These are phyloP conservation scores for Pachliopta kotzebuea DNA, from an alignment of 2,888 invertebrate genomes.

Conservation along the genomic window DNA sequence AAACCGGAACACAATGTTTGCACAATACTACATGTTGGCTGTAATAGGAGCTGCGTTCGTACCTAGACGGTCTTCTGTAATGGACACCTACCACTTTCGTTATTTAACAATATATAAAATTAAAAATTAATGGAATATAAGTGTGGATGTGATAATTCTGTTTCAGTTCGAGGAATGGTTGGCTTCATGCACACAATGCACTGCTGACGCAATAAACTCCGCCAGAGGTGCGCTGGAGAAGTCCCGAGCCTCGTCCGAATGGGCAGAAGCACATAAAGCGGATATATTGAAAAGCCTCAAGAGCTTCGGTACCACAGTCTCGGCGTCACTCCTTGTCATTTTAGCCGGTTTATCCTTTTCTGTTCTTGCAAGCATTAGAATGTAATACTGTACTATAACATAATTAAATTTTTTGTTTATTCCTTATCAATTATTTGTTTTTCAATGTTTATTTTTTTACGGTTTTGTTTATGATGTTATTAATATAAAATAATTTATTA, in stretches of 20 bases:
- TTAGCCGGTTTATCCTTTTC: constrained; percentile 24
- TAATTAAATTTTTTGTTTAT: neutral
- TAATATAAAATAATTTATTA: too few species aligned
- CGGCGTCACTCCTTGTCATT: constrained; percentile 41
- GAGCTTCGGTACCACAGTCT: constrained; percentile 36
- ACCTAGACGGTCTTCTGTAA: too few species aligned
- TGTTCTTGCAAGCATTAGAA: neutral
- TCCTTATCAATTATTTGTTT: neutral
- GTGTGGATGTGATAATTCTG: neutral
- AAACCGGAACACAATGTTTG: too few species aligned
- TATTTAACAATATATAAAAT: too few species aligned
- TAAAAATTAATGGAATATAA: neutral
- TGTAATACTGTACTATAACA: neutral
- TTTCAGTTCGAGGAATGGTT: constrained; percentile 61
- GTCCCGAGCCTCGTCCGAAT: constrained; percentile 41
- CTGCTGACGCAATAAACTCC: constrained; percentile 39
- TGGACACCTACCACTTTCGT: too few species aligned
- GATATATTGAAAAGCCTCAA: constrained; percentile 48
- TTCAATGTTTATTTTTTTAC: neutral
- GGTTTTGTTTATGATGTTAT: too few species aligned
- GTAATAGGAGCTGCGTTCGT: too few species aligned
- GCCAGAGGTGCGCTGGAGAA: constrained; percentile 41
- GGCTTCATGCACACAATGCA: constrained; percentile 49
- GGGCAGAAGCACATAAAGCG: constrained; percentile 55
- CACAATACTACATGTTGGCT: too few species aligned